A percentile compares a stretch with the other conserved stretches of the same genome.
These are phyloP conservation scores for Macroteleia sp. DNA, from an alignment of 2,888 invertebrate genomes.

Conservation along the genomic window DNA sequence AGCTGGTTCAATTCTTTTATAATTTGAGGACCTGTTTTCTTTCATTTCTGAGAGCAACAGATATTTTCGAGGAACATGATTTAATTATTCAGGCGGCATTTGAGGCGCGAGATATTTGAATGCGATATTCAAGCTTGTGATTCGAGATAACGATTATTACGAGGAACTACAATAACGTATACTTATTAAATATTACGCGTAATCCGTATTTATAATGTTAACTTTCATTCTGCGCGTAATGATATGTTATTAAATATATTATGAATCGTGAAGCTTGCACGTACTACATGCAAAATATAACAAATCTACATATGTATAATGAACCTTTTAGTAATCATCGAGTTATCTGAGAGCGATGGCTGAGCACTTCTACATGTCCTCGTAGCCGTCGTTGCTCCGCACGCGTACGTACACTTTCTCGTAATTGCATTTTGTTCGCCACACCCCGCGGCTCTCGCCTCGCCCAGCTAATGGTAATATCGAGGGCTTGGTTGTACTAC, in stretches of 20 bases:
- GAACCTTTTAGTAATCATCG: constrained; percentile 33
- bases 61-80: no score
- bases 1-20: no score
- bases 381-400: constrained; percentile 24
- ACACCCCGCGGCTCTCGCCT: constrained; percentile 67
- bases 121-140: constrained; percentile 19
- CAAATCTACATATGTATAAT: constrained; percentile 50
- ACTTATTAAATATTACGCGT: constrained; percentile 36
- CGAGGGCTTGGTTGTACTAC: constrained; percentile 66
- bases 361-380: constrained; percentile 39
- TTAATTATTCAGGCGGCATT: constrained; percentile 24
- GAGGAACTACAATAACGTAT: constrained; percentile 28
- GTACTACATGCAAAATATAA: constrained; percentile 13
- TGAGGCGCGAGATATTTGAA: constrained; percentile 18
- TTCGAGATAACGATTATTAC: constrained; percentile 24
- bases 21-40: no score
- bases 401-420: constrained; percentile 69
- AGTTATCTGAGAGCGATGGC: constrained; percentile 40
- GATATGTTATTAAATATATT: constrained; percentile 43
- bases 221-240: constrained; percentile 16
- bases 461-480: constrained; percentile 74
- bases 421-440: constrained; percentile 76
- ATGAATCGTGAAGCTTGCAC: constrained; percentile 22
- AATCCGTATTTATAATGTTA: constrained; percentile 34
- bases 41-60: no score